Evolutionary conservation across 2,797 vertebrate species (phyloP), one percentile per base, ranked within the genome.

Genomic region (Megalops cyprinoides): DNA sequence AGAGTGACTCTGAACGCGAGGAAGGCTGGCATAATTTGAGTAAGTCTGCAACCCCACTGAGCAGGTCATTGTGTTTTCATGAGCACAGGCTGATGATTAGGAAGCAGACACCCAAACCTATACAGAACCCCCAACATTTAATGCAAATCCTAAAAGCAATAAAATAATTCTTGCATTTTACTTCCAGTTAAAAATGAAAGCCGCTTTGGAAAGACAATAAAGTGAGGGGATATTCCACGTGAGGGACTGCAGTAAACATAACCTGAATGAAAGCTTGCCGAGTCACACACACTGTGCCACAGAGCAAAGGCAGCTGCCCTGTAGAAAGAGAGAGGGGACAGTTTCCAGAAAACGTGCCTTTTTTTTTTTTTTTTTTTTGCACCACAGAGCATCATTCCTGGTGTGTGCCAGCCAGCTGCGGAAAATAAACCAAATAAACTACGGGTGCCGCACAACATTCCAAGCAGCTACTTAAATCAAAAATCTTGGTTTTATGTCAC

Each of bases 201-300:
- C 39, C 67, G 39, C 12, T 71, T 71, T 8, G 20, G 67, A 39
- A 42, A 31, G 7, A 71, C 18, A 71, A 23, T 5, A 44, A 71
- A 71, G 67, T 8, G 10, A 1, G 12, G 67, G 67, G 67, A 44
- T 23, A 42, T 71, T 39, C 67, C 23, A 10, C 3, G 10, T 0
- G 67, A 78, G 37, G 25, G 44, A 65, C 28, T 39, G 28, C 34
- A 14, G 6, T 79, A 25, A 65, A 78, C 81, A 74, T 71, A 80
- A n/a, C 25, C 79, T 62, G 76, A 67, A 78, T 55, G 80, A 75
- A 84, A 83, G 81, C 62, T n/a, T 75, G 76, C 79, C 48, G 76
- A 10, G 31, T 78, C 79, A 84, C n/a, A n/a, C n/a, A 78, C 62
- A 73, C 82, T 79, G 82, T 71, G 74, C 79, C 79, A 83, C 75